These are phyloP conservation scores for Hydractinia symbiolongicarpus DNA, from an alignment of 30 jellyfish, hydroid and myxozoan species.

Conservation along the genomic window DNA sequence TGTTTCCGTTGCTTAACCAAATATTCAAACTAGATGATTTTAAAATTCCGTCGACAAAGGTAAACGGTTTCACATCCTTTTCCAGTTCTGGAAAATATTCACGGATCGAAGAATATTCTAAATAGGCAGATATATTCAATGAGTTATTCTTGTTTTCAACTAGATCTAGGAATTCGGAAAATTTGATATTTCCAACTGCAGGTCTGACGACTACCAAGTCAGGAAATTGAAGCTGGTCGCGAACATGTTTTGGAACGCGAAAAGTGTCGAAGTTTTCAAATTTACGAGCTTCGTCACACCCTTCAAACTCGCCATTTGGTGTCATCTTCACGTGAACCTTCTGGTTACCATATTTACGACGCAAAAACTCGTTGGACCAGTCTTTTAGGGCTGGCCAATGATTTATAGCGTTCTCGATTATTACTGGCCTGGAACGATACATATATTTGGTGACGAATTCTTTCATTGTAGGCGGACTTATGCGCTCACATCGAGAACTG, in stretches of 20 bases:
- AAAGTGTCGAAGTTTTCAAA: constrained; percentile 13
- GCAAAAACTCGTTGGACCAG: constrained; percentile 12
- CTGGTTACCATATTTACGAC: constrained; percentile 13
- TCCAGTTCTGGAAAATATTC: constrained; percentile 25
- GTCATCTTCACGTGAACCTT: constrained; percentile 17
- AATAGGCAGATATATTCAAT: background rate
- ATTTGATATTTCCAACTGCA: constrained; percentile 19
- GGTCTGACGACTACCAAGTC: constrained; percentile 18
- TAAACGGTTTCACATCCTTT: background rate
- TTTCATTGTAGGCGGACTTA: background rate
- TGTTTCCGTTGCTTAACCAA: constrained; percentile 19
- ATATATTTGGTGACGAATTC: background rate
- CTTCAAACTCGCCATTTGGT: constrained; percentile 22
- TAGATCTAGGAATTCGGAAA: constrained; percentile 1
- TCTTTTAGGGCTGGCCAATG: constrained; percentile 10
- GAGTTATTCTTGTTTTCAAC: constrained; percentile 9
- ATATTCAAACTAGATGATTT: constrained; percentile 1
- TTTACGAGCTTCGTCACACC: constrained; percentile 11
- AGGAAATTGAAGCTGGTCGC: constrained; percentile 6
- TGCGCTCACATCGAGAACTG: background rate
- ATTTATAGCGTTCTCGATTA: constrained; percentile 8
- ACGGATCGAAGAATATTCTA: constrained; percentile 21
- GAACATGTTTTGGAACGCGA: background rate
- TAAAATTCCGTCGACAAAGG: background rate
- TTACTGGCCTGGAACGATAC: constrained; percentile 2